phyloP scores from a whole-genome alignment of 1,140 invertebrate species.

The Lasioglossum albipes region DNA sequence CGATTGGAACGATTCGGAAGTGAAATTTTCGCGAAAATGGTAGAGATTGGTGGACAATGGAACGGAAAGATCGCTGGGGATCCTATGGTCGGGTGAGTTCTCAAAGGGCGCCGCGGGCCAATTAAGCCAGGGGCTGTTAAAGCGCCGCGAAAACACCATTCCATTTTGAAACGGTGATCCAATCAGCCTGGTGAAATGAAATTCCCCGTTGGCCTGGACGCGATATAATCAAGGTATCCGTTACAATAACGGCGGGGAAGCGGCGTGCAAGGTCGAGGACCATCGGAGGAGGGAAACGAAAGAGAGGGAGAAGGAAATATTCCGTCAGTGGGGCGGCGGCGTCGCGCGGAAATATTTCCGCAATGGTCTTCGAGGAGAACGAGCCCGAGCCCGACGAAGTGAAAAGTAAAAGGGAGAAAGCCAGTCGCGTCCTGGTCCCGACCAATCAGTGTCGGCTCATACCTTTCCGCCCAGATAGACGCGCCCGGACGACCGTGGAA shows the following conservation, averaged over 20 bases:
- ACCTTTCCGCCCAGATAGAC: slow-evolving; percentile 46
- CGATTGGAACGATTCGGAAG: background rate
- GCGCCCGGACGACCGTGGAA: slow-evolving; percentile 48
- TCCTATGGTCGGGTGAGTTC: background rate
- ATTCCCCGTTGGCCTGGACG: slow-evolving; percentile 2
- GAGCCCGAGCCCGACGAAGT: slow-evolving; percentile 3
- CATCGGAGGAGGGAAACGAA: background rate
- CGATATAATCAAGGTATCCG: slow-evolving; percentile 14
- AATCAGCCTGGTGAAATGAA: slow-evolving; percentile 17
- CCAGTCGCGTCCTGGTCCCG: slow-evolving; percentile 38
- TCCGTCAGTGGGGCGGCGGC: background rate
- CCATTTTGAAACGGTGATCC: slow-evolving; percentile 12
- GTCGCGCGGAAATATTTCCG: slow-evolving; percentile 44
- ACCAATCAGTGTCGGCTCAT: slow-evolving; percentile 68
- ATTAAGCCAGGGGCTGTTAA: background rate
- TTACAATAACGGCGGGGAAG: slow-evolving; percentile 16
- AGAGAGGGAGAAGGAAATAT: slow-evolving; percentile 41
- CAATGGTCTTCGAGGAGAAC: background rate
- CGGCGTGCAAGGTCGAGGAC: background rate
- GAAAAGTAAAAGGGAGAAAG: slow-evolving; percentile 45
- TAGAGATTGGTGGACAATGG: background rate
- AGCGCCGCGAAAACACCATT: background rate
- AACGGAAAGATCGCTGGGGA: background rate
- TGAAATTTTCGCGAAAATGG: background rate
- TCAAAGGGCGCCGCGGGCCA: background rate